Percentiles rank a stretch among this genome's conserved stretches.
These are phyloP conservation scores for Eunapius fragilis DNA, from an alignment of 37 sponge, comb jelly and placozoan genomes.

Conservation along the genomic window DNA sequence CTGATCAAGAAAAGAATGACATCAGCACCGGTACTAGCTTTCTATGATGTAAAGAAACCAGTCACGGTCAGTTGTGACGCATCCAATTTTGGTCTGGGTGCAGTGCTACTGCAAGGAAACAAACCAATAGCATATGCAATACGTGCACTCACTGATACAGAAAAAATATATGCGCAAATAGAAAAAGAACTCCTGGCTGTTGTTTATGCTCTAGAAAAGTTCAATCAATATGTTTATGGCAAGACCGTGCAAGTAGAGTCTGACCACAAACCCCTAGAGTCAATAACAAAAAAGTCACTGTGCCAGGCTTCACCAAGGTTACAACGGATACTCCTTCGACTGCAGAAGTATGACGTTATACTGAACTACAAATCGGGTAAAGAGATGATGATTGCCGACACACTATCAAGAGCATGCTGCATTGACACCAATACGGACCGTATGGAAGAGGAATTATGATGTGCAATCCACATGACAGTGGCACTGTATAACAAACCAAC, in stretches of 20 bases:
- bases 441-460: background rate
- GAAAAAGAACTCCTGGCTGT: constrained; percentile 24
- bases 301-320: constrained; percentile 35
- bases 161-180: constrained; percentile 24
- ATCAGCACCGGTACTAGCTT: constrained; percentile 5
- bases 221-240: constrained; percentile 36
- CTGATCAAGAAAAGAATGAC: background rate
- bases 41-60: constrained; percentile 1
- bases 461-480: constrained; percentile 1
- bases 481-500: too few relatives aligned
- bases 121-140: constrained; percentile 31
- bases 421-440: too few relatives aligned
- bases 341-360: constrained; percentile 23
- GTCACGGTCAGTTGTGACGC: constrained; percentile 14
- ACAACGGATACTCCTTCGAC: constrained; percentile 31
- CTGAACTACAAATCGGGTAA: constrained; percentile 14
- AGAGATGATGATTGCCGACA: constrained; percentile 13
- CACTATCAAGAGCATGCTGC: too few relatives aligned
- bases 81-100: constrained; percentile 24
- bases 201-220: constrained; percentile 27
- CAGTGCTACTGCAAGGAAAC: constrained; percentile 21
- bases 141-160: constrained; percentile 6
- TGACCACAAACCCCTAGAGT: constrained; percentile 49
- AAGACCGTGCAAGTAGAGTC: constrained; percentile 15
- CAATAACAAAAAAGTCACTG: constrained; percentile 20